Evolutionary conservation across 2,888 invertebrate species (phyloP).

Genomic region (Cephus spinipes): DNA sequence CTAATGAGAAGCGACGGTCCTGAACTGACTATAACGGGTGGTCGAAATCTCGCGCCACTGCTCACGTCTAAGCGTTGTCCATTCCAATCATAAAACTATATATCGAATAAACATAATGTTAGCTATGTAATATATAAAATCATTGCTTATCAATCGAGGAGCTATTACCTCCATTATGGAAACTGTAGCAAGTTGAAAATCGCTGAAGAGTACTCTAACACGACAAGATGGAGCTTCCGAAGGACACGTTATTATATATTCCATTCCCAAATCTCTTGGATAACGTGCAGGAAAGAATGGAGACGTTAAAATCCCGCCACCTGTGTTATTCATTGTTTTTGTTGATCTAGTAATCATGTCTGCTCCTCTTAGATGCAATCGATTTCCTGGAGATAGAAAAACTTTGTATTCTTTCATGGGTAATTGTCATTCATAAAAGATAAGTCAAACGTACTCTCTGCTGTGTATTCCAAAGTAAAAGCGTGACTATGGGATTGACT

Average conservation of each 20-base stretch:
- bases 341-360: slow-evolving; percentile 42
- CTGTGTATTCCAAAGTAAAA: slow-evolving; percentile 74
- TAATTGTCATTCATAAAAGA: neutral
- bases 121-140: slow-evolving; percentile 4
- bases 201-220: slow-evolving; percentile 75
- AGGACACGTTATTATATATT: slow-evolving; percentile 74
- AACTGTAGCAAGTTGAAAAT: slow-evolving; percentile 75
- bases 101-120: slow-evolving; percentile 24
- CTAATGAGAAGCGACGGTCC: slow-evolving; percentile 74
- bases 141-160: neutral
- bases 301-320: slow-evolving; percentile 71
- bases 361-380: slow-evolving; percentile 58
- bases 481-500: slow-evolving; percentile 72
- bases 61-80: slow-evolving; percentile 75
- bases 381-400: slow-evolving; percentile 69
- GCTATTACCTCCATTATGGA: slow-evolving; percentile 74
- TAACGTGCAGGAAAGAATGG: slow-evolving; percentile 78
- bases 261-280: slow-evolving; percentile 75
- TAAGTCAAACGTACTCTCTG: slow-evolving; percentile 68
- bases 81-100: slow-evolving; percentile 76
- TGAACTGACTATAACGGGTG: slow-evolving; percentile 75
- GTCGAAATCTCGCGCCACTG: slow-evolving; percentile 76
- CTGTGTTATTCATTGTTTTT: slow-evolving; percentile 60
- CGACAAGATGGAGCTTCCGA: slow-evolving; percentile 69
- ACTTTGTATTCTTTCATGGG: neutral